Evolutionary conservation across 2,888 invertebrate genomes (phyloP).

Genomic region (Nomada lathburiana): DNA sequence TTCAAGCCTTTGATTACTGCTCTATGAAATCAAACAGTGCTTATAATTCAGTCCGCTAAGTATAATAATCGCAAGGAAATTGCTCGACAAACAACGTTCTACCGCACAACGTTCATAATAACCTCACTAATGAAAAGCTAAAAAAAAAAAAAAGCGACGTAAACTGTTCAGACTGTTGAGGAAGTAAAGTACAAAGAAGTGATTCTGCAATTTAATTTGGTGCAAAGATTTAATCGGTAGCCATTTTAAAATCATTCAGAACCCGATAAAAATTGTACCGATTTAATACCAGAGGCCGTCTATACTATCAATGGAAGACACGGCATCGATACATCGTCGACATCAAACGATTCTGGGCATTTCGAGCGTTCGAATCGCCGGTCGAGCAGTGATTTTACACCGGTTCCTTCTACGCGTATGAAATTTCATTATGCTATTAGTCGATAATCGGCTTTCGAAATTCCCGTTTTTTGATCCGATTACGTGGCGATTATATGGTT

Average conservation of each 20-base stretch:
- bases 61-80: constrained; percentile 24
- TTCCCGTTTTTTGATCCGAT: constrained; percentile 60
- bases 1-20: constrained; percentile 19
- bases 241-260: no score
- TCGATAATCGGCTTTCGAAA: constrained; percentile 60
- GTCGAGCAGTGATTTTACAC: constrained; percentile 51
- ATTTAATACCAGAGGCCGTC: background rate
- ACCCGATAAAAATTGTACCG: no score
- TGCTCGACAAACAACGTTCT: constrained; percentile 12
- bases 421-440: constrained; percentile 63
- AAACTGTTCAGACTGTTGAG: no score
- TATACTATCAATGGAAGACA: background rate
- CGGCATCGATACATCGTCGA: background rate
- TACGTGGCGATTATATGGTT: constrained; percentile 56
- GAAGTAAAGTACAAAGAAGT: no score
- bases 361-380: constrained; percentile 3
- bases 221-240: no score
- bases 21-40: constrained; percentile 9
- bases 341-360: background rate
- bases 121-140: no score
- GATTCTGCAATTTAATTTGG: no score
- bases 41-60: constrained; percentile 1
- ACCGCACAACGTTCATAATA: background rate
- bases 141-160: no score
- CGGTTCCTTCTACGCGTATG: constrained; percentile 47